Conservation (phyloP, 2,888 invertebrate species). For the Meta bourneti region DNA sequence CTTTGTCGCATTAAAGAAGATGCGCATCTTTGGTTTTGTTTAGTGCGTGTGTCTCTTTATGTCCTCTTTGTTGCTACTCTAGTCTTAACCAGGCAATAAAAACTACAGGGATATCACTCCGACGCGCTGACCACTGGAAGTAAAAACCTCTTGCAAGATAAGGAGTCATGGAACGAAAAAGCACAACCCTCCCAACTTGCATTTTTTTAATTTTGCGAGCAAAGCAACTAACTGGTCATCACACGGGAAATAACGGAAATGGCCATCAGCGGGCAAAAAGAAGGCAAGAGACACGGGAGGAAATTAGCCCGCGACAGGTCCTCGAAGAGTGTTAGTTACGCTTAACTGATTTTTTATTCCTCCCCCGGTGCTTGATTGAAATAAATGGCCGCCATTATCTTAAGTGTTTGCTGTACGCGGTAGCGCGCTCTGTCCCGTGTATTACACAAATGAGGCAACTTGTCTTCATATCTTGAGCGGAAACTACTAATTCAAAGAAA, state of each 20-base stretch:
- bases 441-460: slow-evolving; percentile 74
- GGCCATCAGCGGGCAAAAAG: not conserved
- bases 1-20: too few relatives aligned
- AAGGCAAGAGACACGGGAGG: not conserved
- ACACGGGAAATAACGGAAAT: slow-evolving; percentile 15
- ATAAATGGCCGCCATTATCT: slow-evolving; percentile 72
- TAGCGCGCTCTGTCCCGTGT: slow-evolving; percentile 57
- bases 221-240: slow-evolving; percentile 16
- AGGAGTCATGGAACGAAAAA: not conserved
- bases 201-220: slow-evolving; percentile 16
- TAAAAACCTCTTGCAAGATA: too few relatives aligned
- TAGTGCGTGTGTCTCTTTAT: not conserved
- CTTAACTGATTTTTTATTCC: slow-evolving; percentile 70
- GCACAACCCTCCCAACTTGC: not conserved
- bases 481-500: slow-evolving; percentile 64
- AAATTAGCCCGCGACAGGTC: slow-evolving; percentile 48
- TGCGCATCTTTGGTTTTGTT: not conserved
- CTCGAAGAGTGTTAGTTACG: slow-evolving; percentile 57
- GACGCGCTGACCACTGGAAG: too few relatives aligned
- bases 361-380: slow-evolving; percentile 64
- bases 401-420: slow-evolving; percentile 69
- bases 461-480: slow-evolving; percentile 70
- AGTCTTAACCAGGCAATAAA: too few relatives aligned
- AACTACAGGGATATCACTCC: too few relatives aligned
- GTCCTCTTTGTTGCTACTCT: not conserved